Evolutionary conservation across 2,113 vertebrate species (phyloP).

Genomic region (Grammomys dolichurus): DNA sequence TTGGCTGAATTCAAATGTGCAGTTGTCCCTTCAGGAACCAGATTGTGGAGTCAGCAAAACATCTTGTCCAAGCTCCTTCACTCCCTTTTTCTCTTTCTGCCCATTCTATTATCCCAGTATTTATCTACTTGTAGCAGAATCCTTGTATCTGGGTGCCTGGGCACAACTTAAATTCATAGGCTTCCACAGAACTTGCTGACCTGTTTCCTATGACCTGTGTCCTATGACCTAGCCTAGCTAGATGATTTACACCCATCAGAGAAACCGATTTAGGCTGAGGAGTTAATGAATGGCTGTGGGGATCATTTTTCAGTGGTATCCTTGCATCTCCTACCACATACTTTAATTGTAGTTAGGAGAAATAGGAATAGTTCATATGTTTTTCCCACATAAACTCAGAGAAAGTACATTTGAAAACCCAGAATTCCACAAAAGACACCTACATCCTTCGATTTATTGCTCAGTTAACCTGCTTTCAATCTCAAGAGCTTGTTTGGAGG

Average conservation of each 20-base stretch:
- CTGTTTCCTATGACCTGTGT: not conserved
- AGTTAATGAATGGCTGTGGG: not conserved
- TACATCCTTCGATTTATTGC: not conserved
- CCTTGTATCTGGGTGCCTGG: not conserved
- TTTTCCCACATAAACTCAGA: not conserved
- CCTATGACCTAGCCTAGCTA: not conserved
- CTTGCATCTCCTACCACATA: not conserved
- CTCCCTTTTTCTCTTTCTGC: not conserved
- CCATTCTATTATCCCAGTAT: rapidly evolving
- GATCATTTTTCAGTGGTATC: not conserved
- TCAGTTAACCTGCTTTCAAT: not conserved
- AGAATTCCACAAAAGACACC: not conserved
- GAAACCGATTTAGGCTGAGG: not conserved
- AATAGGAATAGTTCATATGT: not conserved
- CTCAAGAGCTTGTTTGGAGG: not conserved
- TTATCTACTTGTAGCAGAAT: not conserved
- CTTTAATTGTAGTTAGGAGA: not conserved
- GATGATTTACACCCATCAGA: not conserved
- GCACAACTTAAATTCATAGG: not conserved
- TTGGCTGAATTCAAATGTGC: slow-evolving; percentile 23
- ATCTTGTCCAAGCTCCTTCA: not conserved
- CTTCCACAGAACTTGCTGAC: not conserved
- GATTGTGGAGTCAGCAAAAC: not conserved
- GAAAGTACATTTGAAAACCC: not conserved
- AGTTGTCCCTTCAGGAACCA: not conserved